phyloP scores from a whole-genome alignment of 2,888 invertebrate genomes.

The Seira musarum region DNA sequence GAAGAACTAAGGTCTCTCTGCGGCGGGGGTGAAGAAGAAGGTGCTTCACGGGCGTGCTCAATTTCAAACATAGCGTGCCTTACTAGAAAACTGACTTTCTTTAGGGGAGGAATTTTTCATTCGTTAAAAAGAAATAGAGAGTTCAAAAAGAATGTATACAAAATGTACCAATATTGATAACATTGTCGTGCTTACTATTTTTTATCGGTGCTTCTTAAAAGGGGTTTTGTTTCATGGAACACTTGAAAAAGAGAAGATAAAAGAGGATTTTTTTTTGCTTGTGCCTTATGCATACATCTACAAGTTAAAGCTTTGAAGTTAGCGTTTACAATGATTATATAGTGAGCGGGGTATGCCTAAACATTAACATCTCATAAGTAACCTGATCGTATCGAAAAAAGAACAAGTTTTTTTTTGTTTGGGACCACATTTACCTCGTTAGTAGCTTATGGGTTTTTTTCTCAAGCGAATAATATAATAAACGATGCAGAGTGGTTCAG shows the following conservation, averaged over 20 bases:
- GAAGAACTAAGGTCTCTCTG: conserved; percentile 25
- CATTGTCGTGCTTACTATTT: not conserved
- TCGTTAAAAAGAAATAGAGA: no score
- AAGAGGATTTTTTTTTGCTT: conserved; percentile 34
- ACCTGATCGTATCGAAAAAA: conserved; percentile 34
- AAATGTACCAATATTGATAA: not conserved
- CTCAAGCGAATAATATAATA: conserved; percentile 11
- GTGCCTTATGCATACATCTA: conserved; percentile 23
- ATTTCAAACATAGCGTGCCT: conserved; percentile 33
- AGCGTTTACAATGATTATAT: not conserved
- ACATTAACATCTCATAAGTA: conserved; percentile 11
- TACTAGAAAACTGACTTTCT: conserved; percentile 29
- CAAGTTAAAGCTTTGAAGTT: not conserved
- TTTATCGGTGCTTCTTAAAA: conserved; percentile 32
- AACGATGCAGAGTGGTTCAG: no score
- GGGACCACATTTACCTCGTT: conserved; percentile 54
- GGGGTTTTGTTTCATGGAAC: conserved; percentile 28
- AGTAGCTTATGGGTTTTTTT: conserved; percentile 55
- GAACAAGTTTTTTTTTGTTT: conserved; percentile 45
- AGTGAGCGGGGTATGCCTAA: not conserved
- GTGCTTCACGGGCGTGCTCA: conserved; percentile 39
- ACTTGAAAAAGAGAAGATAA: conserved; percentile 22
- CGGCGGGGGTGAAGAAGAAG: conserved; percentile 49
- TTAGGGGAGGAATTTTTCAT: conserved; percentile 27
- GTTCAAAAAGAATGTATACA: no score